Evolutionary conservation across 2,113 vertebrate genomes (phyloP).

Genomic region (Bos javanicus): DNA sequence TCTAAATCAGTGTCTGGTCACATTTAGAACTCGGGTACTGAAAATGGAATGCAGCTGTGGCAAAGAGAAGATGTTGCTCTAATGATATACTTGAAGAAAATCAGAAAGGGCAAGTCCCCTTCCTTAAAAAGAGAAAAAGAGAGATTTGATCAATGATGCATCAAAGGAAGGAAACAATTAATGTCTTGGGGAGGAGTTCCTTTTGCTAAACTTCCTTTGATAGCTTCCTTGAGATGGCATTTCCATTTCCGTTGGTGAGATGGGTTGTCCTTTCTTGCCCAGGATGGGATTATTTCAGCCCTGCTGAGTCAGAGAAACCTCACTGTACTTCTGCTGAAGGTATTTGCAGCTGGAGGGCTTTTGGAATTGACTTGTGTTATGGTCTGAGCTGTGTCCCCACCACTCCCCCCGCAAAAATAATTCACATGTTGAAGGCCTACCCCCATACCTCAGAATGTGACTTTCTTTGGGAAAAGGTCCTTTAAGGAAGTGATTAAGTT

Average conservation of each 20-base stretch:
- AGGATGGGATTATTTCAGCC: conserved; percentile 28
- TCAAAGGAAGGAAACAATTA: conserved; percentile 21
- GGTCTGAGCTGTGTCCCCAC: not conserved
- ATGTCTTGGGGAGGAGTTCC: not conserved
- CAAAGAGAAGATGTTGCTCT: conserved; percentile 57
- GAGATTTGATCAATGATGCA: conserved; percentile 15
- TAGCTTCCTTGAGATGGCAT: not conserved
- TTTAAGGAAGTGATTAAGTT: not conserved
- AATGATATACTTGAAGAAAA: conserved; percentile 53
- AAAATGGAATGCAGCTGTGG: conserved; percentile 74
- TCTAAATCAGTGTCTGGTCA: conserved; percentile 65
- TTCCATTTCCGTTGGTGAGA: conserved; percentile 39
- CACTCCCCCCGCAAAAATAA: not conserved
- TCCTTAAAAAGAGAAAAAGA: not conserved
- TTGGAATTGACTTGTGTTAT: not conserved
- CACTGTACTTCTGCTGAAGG: conserved; percentile 47
- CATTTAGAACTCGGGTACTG: conserved; percentile 70
- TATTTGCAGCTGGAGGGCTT: conserved; percentile 56
- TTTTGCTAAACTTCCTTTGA: not conserved
- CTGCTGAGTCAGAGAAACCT: conserved; percentile 53
- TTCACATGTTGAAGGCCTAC: not conserved
- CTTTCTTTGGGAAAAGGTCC: not conserved
- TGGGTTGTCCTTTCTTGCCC: not conserved
- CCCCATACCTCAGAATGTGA: not conserved
- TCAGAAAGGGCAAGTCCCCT: not conserved